These are phyloP conservation scores for Psammodynastes pulverulentus DNA, from an alignment of 2,113 vertebrate species.

Conservation along the genomic window DNA sequence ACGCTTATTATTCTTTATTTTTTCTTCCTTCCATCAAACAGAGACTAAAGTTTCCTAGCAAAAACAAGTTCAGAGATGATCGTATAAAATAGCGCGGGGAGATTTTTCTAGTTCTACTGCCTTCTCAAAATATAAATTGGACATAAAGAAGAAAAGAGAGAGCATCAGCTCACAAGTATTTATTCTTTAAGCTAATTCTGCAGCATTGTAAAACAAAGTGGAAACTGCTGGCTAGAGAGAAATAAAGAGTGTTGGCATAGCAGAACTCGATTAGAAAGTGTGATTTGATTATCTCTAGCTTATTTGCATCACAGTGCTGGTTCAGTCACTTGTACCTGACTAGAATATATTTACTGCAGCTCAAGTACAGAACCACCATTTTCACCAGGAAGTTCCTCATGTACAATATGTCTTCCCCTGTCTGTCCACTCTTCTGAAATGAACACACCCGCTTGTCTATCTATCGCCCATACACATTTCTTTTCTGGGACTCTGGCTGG, in stretches of 20 bases:
- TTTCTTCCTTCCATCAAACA: neutral
- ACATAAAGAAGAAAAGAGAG: slow-evolving; percentile 27
- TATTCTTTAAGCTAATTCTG: slow-evolving; percentile 64
- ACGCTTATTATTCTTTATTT: neutral
- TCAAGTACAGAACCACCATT: neutral
- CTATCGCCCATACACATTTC: neutral
- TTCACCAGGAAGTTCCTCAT: slow-evolving; percentile 43
- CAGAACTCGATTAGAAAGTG: slow-evolving; percentile 64
- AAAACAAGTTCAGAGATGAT: slow-evolving; percentile 6
- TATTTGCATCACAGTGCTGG: slow-evolving; percentile 60
- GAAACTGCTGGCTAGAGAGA: slow-evolving; percentile 56
- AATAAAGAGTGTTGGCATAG: slow-evolving; percentile 61
- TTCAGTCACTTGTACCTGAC: slow-evolving; percentile 48
- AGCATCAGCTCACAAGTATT: slow-evolving; percentile 54
- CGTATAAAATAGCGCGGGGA: slow-evolving; percentile 25
- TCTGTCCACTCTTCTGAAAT: neutral
- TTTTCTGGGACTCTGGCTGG: neutral
- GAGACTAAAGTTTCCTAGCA: neutral
- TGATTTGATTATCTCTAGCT: slow-evolving; percentile 64
- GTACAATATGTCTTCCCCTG: neutral
- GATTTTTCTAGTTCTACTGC: slow-evolving; percentile 22
- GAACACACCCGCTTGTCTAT: neutral
- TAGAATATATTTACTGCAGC: slow-evolving; percentile 49
- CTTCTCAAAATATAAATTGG: slow-evolving; percentile 21
- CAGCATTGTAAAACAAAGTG: slow-evolving; percentile 58